Evolutionary conservation across 2,888 invertebrate species (phyloP), one percentile per base, ranked within the genome.

Genomic region (Omphaloscelis lunosa): DNA sequence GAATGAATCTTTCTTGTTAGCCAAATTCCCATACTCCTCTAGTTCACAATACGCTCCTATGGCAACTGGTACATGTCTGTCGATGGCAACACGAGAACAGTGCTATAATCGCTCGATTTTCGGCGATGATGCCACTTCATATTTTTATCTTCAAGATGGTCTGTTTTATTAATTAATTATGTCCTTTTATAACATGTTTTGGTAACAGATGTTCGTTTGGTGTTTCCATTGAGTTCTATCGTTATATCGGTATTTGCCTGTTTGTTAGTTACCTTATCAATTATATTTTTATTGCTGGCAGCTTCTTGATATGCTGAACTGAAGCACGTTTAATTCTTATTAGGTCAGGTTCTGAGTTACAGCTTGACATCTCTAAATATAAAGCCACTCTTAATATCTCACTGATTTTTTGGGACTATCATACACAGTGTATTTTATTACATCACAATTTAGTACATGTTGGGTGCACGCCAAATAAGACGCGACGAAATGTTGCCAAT

Each of bases 121-220:
- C n/a, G 20, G 45, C 48, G 58, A 66, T 76, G 76, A 77, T 66
- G 34, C 56, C 58, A 66, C 39, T 53, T 53, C 20, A 1, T 79
- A 27, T 79, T 53, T 51, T 45, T 77, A 17, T 78, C 48, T 76
- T 23, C 15, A 45, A 51, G 34, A 34, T 56, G 61, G 41, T 75
- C 75, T 79, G 79, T 82, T 82, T n/a, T 56, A 67, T 51, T 62
- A 67, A 82, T 79, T 62, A 75, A 79, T 81, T 48, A 74, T 51
- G 15, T 27, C 39, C 58, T 51, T 34, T 59, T 51, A 15, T 48
- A 7, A 29, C 15, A 29, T 63, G 41, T 71, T 51, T 51, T 72
- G 41, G 11, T 6, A 75, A 67, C 76, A 79, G 53, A 82, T 79
- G 79, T 59, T 56, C 11, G 39, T 62, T 78, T 61, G 20, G 5